Percentiles rank a stretch among this genome's conserved stretches.
phyloP scores from a whole-genome alignment of 2,888 invertebrate genomes.

The Serripes groenlandicus region DNA sequence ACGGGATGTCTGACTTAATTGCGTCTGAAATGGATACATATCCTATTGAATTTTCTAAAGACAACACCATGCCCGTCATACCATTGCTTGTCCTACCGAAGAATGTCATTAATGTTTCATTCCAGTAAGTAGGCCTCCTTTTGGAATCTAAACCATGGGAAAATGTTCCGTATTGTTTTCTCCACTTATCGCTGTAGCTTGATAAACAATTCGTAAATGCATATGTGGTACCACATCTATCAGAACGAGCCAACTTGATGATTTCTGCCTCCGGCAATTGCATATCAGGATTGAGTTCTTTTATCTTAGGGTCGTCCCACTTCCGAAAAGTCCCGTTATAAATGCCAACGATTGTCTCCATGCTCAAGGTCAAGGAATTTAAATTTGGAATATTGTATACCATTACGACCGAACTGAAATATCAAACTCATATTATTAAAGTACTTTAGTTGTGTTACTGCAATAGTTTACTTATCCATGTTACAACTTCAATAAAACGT shows the following conservation, averaged over 20 bases:
- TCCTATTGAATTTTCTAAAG: conserved; percentile 77
- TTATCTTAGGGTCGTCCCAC: conserved; percentile 79
- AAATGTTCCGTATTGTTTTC: conserved; percentile 74
- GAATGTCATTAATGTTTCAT: conserved; percentile 59
- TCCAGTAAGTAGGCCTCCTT: conserved; percentile 68
- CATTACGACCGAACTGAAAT: conserved; percentile 81
- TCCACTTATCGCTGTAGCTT: conserved; percentile 76
- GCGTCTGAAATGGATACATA: conserved; percentile 80
- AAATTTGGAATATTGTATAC: conserved; percentile 79
- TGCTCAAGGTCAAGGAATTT: conserved; percentile 71
- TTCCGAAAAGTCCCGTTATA: conserved; percentile 79
- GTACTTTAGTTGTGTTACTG: no score
- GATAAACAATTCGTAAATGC: conserved; percentile 81
- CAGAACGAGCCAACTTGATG: conserved; percentile 78
- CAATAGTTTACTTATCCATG: no score
- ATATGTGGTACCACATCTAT: conserved; percentile 83
- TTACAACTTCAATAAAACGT: no score
- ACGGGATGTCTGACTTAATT: conserved; percentile 43
- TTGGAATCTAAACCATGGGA: conserved; percentile 58
- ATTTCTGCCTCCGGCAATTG: conserved; percentile 75
- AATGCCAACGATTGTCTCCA: conserved; percentile 79
- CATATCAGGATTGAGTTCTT: conserved; percentile 68
- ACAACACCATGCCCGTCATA: conserved; percentile 74
- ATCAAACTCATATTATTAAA: no score
- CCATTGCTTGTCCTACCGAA: conserved; percentile 76